phyloP scores from a whole-genome alignment of 2,888 invertebrate species.

The Seira sanloemensis region DNA sequence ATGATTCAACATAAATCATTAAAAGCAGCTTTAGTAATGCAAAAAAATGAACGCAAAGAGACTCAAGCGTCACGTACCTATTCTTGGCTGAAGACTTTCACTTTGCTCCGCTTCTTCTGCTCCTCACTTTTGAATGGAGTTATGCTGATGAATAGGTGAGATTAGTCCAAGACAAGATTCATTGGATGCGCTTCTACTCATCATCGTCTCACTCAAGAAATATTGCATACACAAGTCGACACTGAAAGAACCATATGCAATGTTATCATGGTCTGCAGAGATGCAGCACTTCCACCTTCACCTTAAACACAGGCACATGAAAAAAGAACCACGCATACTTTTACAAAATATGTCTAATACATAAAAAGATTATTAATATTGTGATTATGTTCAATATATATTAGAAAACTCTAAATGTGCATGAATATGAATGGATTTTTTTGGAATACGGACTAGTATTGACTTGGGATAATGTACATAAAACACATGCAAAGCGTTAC shows the following conservation, averaged over 20 bases:
- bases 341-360: too few species aligned
- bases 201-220: not conserved
- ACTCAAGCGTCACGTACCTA: not conserved
- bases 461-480: not conserved
- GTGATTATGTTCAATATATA: conserved; percentile 2
- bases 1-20: too few species aligned
- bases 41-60: not conserved
- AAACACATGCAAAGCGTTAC: not conserved
- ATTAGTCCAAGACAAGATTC: not conserved
- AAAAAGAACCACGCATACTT: not conserved
- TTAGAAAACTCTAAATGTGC: conserved; percentile 2
- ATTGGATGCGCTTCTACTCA: not conserved
- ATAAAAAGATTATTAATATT: not conserved
- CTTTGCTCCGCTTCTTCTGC: conserved; percentile 9
- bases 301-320: not conserved
- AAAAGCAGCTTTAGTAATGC: too few species aligned
- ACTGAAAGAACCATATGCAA: not conserved
- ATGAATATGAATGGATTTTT: conserved; percentile 16
- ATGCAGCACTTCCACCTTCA: conserved; percentile 4
- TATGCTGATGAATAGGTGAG: not conserved
- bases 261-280: not conserved
- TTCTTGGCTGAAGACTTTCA: not conserved
- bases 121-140: not conserved
- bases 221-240: conserved; percentile 9
- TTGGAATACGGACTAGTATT: not conserved